phyloP scores from a whole-genome alignment of 1,140 invertebrate species.

The Nephila pilipes region DNA sequence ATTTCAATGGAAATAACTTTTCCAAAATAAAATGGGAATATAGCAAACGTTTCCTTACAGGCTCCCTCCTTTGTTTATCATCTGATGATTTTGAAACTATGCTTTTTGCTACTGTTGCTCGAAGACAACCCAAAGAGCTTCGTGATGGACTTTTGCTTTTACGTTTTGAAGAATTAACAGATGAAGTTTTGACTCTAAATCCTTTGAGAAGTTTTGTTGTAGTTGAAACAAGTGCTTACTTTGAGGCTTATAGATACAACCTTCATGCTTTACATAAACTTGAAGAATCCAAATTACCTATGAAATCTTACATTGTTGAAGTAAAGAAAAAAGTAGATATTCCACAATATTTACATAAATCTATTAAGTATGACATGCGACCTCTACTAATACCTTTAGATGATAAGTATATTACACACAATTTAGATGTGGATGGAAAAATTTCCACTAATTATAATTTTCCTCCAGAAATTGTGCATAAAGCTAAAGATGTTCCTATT shows the following conservation, averaged over 20 bases:
- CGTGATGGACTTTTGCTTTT: conserved; percentile 79
- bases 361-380: conserved; percentile 46
- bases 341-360: conserved; percentile 60
- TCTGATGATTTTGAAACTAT: conserved; percentile 86
- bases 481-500: conserved; percentile 76
- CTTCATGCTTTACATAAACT: conserved; percentile 81
- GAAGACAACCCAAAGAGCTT: conserved; percentile 82
- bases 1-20: conserved; percentile 29
- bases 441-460: conserved; percentile 3
- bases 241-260: conserved; percentile 83
- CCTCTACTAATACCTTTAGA: conserved; percentile 75
- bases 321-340: conserved; percentile 68
- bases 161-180: conserved; percentile 51
- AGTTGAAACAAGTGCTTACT: conserved; percentile 83
- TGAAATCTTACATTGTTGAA: conserved; percentile 80
- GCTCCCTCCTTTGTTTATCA: conserved; percentile 88
- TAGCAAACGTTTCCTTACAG: conserved; percentile 85
- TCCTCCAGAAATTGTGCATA: background rate
- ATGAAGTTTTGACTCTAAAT: conserved; percentile 51
- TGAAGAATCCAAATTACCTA: conserved; percentile 80
- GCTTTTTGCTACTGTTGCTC: conserved; percentile 86
- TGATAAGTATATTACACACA: conserved; percentile 59
- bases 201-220: conserved; percentile 79
- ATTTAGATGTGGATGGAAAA: background rate
- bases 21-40: conserved; percentile 78